A percentile compares a stretch with the other conserved stretches of the same genome.
Evolutionary conservation across 35 echinoderm and acorn worm species (phyloP).

Genomic region (Holothuria glaberrima): DNA sequence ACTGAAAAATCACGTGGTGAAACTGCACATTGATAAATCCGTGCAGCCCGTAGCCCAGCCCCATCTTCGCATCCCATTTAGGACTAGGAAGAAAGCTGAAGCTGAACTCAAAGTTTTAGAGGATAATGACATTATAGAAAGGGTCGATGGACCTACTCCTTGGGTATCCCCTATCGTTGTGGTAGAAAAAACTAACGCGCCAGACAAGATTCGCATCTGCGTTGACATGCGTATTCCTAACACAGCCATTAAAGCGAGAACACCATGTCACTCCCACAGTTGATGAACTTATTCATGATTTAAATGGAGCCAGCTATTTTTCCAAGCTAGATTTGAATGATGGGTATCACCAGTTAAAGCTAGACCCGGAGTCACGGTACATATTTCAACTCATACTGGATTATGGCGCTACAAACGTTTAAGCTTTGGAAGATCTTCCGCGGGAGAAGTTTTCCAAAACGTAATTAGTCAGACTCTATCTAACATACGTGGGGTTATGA

Average conservation of each 20-base stretch:
- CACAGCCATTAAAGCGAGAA: slow-evolving; percentile 42
- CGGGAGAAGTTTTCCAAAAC: slow-evolving; percentile 62
- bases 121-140: slow-evolving; percentile 71
- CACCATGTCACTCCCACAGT: not conserved
- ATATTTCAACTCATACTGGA: slow-evolving; percentile 65
- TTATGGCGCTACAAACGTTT: slow-evolving; percentile 55
- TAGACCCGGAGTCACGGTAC: slow-evolving; percentile 57
- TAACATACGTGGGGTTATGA: slow-evolving; percentile 45
- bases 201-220: slow-evolving; percentile 42
- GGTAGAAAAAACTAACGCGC: slow-evolving; percentile 31
- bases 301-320: not conserved
- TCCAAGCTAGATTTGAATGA: slow-evolving; percentile 8
- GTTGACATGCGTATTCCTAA: slow-evolving; percentile 62
- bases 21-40: slow-evolving; percentile 23
- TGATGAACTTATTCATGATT: slow-evolving; percentile 8
- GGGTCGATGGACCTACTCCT: slow-evolving; percentile 42
- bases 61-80: slow-evolving; percentile 65
- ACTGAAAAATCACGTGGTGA: slow-evolving; percentile 52
- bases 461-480: slow-evolving; percentile 33
- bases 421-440: slow-evolving; percentile 63
- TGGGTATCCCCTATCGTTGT: slow-evolving; percentile 68
- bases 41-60: not conserved
- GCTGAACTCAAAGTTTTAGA: slow-evolving; percentile 50
- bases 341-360: slow-evolving; percentile 64
- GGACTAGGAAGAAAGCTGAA: slow-evolving; percentile 65